phyloP scores from a whole-genome alignment of 1,140 invertebrate genomes.

The Laodelphax striatellus region DNA sequence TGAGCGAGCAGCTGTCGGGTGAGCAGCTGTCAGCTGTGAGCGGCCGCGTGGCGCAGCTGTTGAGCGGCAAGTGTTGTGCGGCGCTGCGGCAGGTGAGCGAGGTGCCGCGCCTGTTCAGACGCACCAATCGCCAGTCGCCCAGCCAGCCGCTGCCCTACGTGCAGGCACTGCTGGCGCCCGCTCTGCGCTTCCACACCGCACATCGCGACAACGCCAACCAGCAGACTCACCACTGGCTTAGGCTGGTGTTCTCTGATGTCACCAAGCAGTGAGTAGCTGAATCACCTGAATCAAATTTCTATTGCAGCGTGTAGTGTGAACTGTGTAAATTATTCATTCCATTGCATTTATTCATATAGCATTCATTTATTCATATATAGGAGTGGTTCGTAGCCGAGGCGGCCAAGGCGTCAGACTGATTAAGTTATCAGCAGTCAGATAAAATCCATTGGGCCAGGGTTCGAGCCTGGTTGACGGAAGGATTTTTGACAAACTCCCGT shows the following conservation, averaged over 20 bases:
- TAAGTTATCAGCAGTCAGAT: too few relatives aligned
- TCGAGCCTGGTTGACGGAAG: too few relatives aligned
- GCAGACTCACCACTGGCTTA: constrained; percentile 42
- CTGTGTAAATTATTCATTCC: too few relatives aligned
- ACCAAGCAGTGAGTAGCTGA: constrained; percentile 55
- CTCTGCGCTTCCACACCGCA: constrained; percentile 41
- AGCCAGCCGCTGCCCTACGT: constrained; percentile 69
- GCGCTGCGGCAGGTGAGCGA: constrained; percentile 70
- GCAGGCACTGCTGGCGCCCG: constrained; percentile 47
- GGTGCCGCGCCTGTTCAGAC: constrained; percentile 81
- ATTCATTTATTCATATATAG: too few relatives aligned
- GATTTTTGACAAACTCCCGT: too few relatives aligned
- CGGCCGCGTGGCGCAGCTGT: constrained; percentile 43
- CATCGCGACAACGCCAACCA: constrained; percentile 41
- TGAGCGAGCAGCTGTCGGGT: constrained; percentile 33
- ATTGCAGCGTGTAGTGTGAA: too few relatives aligned
- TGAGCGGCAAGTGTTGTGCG: constrained; percentile 36
- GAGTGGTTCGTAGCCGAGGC: too few relatives aligned
- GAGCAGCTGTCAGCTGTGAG: constrained; percentile 41
- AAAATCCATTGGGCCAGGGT: too few relatives aligned
- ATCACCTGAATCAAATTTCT: too few relatives aligned
- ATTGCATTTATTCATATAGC: too few relatives aligned
- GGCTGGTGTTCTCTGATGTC: constrained; percentile 45
- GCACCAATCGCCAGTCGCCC: constrained; percentile 81
- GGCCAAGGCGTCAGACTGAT: too few relatives aligned